These are phyloP conservation scores for Stigmatopora nigra DNA, from an alignment of 2,113 vertebrate genomes.

Conservation along the genomic window DNA sequence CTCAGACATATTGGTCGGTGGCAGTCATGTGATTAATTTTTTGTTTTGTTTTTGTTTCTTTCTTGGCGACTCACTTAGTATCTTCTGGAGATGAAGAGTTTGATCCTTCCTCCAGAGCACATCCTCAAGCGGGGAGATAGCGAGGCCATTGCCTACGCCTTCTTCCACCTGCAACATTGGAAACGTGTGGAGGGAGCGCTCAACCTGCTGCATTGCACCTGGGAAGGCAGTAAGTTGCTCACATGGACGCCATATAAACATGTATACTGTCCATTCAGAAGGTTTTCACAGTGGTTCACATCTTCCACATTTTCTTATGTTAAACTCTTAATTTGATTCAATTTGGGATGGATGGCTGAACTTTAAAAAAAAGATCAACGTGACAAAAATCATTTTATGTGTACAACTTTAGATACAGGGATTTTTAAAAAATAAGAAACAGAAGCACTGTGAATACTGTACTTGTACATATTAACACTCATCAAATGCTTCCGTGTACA, in stretches of 20 bases:
- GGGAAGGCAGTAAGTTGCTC: slow-evolving; percentile 94
- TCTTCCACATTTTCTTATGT: not conserved
- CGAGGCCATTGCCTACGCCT: slow-evolving; percentile 95
- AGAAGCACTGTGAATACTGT: not conserved
- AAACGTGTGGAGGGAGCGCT: slow-evolving; percentile 96
- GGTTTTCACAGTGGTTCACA: not conserved
- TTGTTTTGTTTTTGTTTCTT: not conserved
- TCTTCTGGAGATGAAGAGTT: slow-evolving; percentile 99
- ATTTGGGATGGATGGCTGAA: no score
- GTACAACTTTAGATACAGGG: not conserved
- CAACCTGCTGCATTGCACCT: slow-evolving; percentile 96
- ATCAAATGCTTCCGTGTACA: slow-evolving; percentile 12
- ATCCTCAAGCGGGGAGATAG: slow-evolving; percentile 99
- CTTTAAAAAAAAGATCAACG: not conserved
- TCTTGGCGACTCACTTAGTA: slow-evolving; percentile 70
- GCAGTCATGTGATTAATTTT: not conserved
- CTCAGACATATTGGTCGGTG: not conserved
- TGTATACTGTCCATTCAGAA: not conserved
- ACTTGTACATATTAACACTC: not conserved
- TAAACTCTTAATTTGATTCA: not conserved
- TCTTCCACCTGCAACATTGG: slow-evolving; percentile 99
- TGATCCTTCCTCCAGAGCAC: slow-evolving; percentile 96
- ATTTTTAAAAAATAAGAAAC: not conserved
- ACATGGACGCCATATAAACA: not conserved
- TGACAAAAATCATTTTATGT: not conserved